Evolutionary conservation across 2,888 invertebrate species (phyloP), one percentile per base, ranked within the genome.

Genomic region (Hemistola chrysoprasaria): DNA sequence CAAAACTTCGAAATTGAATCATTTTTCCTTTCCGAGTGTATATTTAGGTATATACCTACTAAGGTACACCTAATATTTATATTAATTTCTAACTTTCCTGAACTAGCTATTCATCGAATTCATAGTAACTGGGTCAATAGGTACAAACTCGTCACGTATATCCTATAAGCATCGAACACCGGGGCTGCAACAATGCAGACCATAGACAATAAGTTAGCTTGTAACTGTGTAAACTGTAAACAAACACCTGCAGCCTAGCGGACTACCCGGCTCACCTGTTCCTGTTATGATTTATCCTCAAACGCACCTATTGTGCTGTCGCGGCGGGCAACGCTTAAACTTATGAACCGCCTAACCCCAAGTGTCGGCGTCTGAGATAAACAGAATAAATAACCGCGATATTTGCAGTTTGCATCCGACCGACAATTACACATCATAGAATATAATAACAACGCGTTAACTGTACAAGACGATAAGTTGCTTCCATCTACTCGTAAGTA

Each of bases 231-330:
- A 32, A 66, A 60, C 62, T 22, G 39, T 34, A 68, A 66, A 60
- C 62, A 64, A 62, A 65, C 70, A 72, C 71, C 68, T 71, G 75
- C 62, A 46, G 65, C 50, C 50, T 54, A 54, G 56, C 56, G 62
- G 68, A 68, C 65, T 16, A 16, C 70, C 54, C 65, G 69, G 74
- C 64, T 78, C 81, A 82, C 80, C 78, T 82, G 83, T 65, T 72
- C 80, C 78, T 82, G 83, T 65, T 72, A 71, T 83, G 83, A 85
- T 85, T 83, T 83, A 85, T 80, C 64, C 56, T 49, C 54, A 57
- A 63, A 66, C 53, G 59, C 65, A 58, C 65, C 80, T 69, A 84
- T 85, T 85, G 84, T 83, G 62, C 78, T 82, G 82, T 83, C 82
- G 71, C 53, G 56, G 57, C 59, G 54, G 54, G 64, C 65, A 60